A percentile compares a stretch with the other conserved stretches of the same genome.
These are phyloP conservation scores for Hypolimnas misippus DNA, from an alignment of 2,888 invertebrate species.

Conservation along the genomic window DNA sequence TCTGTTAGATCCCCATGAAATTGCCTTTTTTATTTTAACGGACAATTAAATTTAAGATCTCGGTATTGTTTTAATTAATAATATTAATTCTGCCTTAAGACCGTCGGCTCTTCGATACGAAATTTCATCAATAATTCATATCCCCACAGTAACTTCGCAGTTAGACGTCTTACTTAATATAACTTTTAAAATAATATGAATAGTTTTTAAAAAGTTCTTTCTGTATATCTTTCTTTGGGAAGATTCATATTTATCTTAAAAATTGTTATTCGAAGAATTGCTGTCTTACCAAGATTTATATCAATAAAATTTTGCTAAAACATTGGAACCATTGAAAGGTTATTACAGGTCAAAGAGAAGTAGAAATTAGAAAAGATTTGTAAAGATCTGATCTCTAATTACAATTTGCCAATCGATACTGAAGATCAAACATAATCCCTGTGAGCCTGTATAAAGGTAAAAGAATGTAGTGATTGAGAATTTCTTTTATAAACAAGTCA, in stretches of 20 bases:
- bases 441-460: too few relatives aligned
- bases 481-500: too few relatives aligned
- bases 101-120: not conserved
- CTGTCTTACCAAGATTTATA: not conserved
- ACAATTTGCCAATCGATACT: too few relatives aligned
- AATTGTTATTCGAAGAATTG: not conserved
- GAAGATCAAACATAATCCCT: too few relatives aligned
- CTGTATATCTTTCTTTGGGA: not conserved
- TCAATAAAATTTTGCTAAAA: not conserved
- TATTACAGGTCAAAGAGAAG: too few relatives aligned
- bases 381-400: too few relatives aligned
- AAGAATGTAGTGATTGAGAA: too few relatives aligned
- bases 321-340: too few relatives aligned
- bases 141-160: not conserved
- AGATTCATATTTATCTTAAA: not conserved
- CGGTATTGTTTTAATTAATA: slow-evolving; percentile 7
- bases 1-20: slow-evolving; percentile 51
- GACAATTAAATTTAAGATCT: slow-evolving; percentile 50
- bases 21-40: slow-evolving; percentile 62
- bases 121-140: slow-evolving; percentile 1
- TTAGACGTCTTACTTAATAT: not conserved
- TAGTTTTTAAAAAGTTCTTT: not conserved
- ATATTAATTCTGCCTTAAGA: not conserved
- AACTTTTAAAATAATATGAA: slow-evolving; percentile 3
- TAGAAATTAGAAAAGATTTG: too few relatives aligned